phyloP scores from a whole-genome alignment of 2,888 invertebrate species.

The Drosophila borealis region DNA sequence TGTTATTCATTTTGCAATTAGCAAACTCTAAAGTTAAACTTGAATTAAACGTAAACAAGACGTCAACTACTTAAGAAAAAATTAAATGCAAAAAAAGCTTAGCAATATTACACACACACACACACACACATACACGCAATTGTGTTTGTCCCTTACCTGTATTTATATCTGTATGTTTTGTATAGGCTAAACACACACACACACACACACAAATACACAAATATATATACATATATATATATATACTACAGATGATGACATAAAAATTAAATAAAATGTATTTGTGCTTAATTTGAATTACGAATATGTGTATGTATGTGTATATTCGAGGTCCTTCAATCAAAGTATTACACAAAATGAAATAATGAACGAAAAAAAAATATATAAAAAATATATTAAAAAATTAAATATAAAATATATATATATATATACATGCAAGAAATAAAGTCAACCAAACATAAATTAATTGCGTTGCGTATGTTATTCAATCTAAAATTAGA shows the following conservation, averaged over 20 bases:
- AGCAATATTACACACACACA: slow-evolving; percentile 40
- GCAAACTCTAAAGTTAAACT: slow-evolving; percentile 41
- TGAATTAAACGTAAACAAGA: slow-evolving; percentile 42
- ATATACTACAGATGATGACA: slow-evolving; percentile 26
- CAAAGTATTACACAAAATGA: slow-evolving; percentile 73
- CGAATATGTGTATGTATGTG: slow-evolving; percentile 40
- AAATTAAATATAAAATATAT: slow-evolving; percentile 38
- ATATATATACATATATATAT: slow-evolving; percentile 7
- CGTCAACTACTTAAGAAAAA: slow-evolving; percentile 42
- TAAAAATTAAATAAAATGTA: slow-evolving; percentile 51
- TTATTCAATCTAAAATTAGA: slow-evolving; percentile 4
- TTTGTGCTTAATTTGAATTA: slow-evolving; percentile 72
- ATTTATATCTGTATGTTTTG: slow-evolving; percentile 49
- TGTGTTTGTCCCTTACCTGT: slow-evolving; percentile 30
- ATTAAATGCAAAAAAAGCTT: slow-evolving; percentile 32
- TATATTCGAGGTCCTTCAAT: slow-evolving; percentile 77
- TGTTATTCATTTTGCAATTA: slow-evolving; percentile 31
- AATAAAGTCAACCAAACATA: slow-evolving; percentile 73
- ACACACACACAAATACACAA: slow-evolving; percentile 15
- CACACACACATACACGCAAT: slow-evolving; percentile 6
- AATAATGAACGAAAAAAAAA: slow-evolving; percentile 6
- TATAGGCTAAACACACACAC: slow-evolving; percentile 31
- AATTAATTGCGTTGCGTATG: slow-evolving; percentile 21
- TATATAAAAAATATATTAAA: slow-evolving; percentile 26
- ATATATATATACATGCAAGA: slow-evolving; percentile 60